Evolutionary conservation across 2,797 vertebrate species (phyloP).

Genomic region (Emys orbicularis): DNA sequence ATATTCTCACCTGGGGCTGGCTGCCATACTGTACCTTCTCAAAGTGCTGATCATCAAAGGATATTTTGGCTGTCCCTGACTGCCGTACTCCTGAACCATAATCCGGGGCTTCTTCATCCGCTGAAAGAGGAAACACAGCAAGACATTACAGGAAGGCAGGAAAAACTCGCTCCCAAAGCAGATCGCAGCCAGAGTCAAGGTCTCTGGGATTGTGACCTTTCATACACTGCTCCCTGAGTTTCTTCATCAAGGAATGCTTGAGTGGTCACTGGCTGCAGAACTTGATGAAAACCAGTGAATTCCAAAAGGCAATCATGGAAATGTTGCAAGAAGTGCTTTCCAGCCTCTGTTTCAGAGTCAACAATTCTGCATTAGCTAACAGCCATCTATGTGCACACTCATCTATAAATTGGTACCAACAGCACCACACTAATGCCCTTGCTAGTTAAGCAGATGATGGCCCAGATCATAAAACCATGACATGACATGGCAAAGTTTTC

Average conservation of each 20-base stretch:
- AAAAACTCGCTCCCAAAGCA: background rate
- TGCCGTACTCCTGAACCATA: constrained; percentile 96
- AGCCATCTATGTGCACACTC: background rate
- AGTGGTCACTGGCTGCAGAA: background rate
- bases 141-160: background rate
- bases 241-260: background rate
- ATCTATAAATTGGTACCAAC: background rate
- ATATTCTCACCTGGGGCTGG: no score
- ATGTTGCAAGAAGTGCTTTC: background rate
- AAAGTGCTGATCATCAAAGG: constrained; percentile 97
- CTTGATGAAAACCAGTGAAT: background rate
- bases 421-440: background rate
- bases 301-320: background rate
- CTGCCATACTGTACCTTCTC: constrained; percentile 87
- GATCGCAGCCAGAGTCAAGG: background rate
- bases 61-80: constrained; percentile 95
- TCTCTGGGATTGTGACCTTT: background rate
- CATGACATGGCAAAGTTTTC: background rate
- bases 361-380: background rate
- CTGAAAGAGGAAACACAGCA: constrained; percentile 83
- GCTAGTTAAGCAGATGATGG: background rate
- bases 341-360: background rate
- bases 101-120: constrained; percentile 97
- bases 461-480: background rate
- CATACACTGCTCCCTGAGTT: background rate